Evolutionary conservation across 1,140 invertebrate genomes (phyloP).

Genomic region (Parapsyche elsis): DNA sequence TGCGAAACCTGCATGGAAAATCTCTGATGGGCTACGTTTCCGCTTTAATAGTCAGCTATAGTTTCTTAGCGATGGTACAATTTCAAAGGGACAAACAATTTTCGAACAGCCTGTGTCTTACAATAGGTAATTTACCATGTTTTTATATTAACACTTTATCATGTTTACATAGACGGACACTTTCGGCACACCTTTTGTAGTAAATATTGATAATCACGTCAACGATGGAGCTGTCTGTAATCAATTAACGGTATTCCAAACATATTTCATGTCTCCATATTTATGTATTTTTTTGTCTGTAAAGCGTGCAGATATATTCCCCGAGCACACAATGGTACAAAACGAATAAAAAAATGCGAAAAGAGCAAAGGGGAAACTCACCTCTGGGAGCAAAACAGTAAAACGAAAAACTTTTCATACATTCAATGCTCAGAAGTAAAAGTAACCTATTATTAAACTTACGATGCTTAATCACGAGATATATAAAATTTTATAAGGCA

Average conservation of each 20-base stretch:
- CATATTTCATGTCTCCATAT: no score
- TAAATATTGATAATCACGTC: no score
- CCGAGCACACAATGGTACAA: not conserved
- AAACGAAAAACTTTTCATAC: not conserved
- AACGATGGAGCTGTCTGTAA: no score
- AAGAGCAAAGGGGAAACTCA: not conserved
- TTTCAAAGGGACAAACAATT: not conserved
- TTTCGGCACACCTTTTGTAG: no score
- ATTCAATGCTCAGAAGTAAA: not conserved
- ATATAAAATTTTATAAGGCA: no score
- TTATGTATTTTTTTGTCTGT: no score
- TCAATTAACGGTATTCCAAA: no score
- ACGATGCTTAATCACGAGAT: not conserved
- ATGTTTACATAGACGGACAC: no score
- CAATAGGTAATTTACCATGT: not conserved
- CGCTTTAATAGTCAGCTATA: constrained; percentile 72
- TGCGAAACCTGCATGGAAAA: constrained; percentile 78
- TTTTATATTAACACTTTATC: no score
- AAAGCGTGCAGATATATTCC: no score
- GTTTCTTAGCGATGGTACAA: constrained; percentile 40
- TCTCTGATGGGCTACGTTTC: constrained; percentile 79
- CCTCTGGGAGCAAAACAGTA: not conserved
- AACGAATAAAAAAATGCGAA: not conserved
- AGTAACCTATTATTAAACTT: not conserved
- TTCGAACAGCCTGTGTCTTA: not conserved